phyloP scores from a whole-genome alignment of 2,888 invertebrate genomes.

The Melipona beecheii region DNA sequence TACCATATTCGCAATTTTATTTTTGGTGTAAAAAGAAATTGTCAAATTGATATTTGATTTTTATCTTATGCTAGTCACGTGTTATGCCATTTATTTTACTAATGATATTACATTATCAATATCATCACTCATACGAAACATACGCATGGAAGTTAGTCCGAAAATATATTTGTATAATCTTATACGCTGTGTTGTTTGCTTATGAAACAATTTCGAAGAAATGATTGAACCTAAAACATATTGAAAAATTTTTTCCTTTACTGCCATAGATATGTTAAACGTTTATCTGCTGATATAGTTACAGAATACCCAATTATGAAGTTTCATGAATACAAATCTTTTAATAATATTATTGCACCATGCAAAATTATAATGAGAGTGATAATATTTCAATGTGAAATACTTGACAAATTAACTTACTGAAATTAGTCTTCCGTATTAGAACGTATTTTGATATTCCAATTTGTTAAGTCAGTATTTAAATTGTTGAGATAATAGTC shows the following conservation, averaged over 20 bases:
- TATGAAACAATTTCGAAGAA: slow-evolving; percentile 49
- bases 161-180: slow-evolving; percentile 52
- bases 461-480: slow-evolving; percentile 55
- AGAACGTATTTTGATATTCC: slow-evolving; percentile 61
- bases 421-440: slow-evolving; percentile 78
- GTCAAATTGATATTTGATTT: slow-evolving; percentile 66
- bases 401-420: slow-evolving; percentile 59
- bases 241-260: slow-evolving; percentile 53
- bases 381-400: slow-evolving; percentile 47
- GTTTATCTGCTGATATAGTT: slow-evolving; percentile 54
- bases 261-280: slow-evolving; percentile 68
- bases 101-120: slow-evolving; percentile 54
- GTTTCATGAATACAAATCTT: slow-evolving; percentile 20
- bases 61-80: slow-evolving; percentile 74
- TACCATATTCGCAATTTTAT: slow-evolving; percentile 49
- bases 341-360: slow-evolving; percentile 35
- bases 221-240: slow-evolving; percentile 45
- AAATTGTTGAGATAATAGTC: slow-evolving; percentile 47
- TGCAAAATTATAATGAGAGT: slow-evolving; percentile 37
- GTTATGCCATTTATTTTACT: slow-evolving; percentile 72
- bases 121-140: slow-evolving; percentile 54
- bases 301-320: slow-evolving; percentile 18
- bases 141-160: slow-evolving; percentile 47
- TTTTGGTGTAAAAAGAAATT: slow-evolving; percentile 27
- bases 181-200: slow-evolving; percentile 58